Evolutionary conservation across 1,140 invertebrate species (phyloP), one percentile per base, ranked within the genome.

Genomic region (Eumeta japonica): DNA sequence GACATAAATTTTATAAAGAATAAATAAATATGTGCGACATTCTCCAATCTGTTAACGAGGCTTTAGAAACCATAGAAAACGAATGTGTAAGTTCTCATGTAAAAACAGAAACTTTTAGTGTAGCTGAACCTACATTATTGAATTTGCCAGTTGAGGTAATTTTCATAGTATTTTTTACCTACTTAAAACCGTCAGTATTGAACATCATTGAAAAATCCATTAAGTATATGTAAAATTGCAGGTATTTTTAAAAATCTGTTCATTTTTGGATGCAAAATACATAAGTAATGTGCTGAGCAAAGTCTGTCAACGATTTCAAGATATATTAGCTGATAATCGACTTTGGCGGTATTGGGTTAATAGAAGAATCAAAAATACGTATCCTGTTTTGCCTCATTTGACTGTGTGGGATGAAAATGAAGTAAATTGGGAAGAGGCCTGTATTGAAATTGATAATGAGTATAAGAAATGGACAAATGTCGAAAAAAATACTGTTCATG

Each of bases 201-300:
- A n/a, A n/a, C n/a, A n/a, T n/a, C n/a, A n/a, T n/a, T n/a, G n/a
- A n/a, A n/a, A n/a, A n/a, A n/a, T n/a, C n/a, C n/a, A n/a, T n/a
- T n/a, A n/a, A n/a, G n/a, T n/a, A n/a, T n/a, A n/a, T n/a, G n/a
- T n/a, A n/a, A n/a, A n/a, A n/a, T 74, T 74, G 19, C 56, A 77
- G 74, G 70, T 77, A 38, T 60, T 77, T 38, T 49, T 75, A 30
- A 71, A 75, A 55, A 77, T 77, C 57, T 74, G 70, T 37, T 67
- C 67, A 38, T 74, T 61, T 42, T 47, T 77, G 33, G 68, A 73
- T 46, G 58, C 59, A 41, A 48, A 63, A 35, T 70, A 65, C 46
- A 47, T 77, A 41, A 71, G 58, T 45, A 47, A 58, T 29, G 71
- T 62, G 18, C 46, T 77, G 27, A 64, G 60, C 28, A 57, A 58